phyloP scores from a whole-genome alignment of 1,140 invertebrate species.

The Drosophila paulistorum region DNA sequence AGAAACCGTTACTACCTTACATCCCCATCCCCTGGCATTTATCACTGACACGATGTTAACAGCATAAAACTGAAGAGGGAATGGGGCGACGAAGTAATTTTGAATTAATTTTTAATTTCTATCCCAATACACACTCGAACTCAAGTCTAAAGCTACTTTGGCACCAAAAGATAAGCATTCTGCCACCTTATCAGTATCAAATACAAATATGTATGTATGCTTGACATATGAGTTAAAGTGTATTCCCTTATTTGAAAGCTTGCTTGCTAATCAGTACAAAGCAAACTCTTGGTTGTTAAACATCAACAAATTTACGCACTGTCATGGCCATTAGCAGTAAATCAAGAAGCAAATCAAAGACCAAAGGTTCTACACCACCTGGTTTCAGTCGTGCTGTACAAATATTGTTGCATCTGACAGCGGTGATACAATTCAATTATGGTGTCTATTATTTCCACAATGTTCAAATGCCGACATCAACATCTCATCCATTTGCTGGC shows the following conservation, averaged over 20 bases:
- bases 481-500: conserved; percentile 84
- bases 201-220: conserved; percentile 13
- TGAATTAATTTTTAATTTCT: conserved; percentile 22
- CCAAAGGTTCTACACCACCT: conserved; percentile 60
- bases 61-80: background rate
- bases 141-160: conserved; percentile 41
- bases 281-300: conserved; percentile 49
- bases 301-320: conserved; percentile 31
- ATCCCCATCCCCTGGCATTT: background rate
- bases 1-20: conserved; percentile 19
- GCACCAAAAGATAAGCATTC: conserved; percentile 42
- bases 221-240: conserved; percentile 12
- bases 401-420: conserved; percentile 61
- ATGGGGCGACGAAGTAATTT: background rate
- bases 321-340: conserved; percentile 24
- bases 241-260: conserved; percentile 10
- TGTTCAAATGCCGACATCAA: conserved; percentile 49
- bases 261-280: conserved; percentile 63
- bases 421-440: conserved; percentile 66
- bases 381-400: conserved; percentile 64
- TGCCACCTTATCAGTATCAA: conserved; percentile 44
- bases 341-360: conserved; percentile 57
- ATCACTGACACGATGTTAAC: background rate
- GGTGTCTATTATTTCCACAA: conserved; percentile 57
- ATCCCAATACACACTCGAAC: conserved; percentile 44